Evolutionary conservation across 1,140 invertebrate genomes (phyloP), one percentile per base, ranked within the genome.

Genomic region (Lepidurus packardi): DNA sequence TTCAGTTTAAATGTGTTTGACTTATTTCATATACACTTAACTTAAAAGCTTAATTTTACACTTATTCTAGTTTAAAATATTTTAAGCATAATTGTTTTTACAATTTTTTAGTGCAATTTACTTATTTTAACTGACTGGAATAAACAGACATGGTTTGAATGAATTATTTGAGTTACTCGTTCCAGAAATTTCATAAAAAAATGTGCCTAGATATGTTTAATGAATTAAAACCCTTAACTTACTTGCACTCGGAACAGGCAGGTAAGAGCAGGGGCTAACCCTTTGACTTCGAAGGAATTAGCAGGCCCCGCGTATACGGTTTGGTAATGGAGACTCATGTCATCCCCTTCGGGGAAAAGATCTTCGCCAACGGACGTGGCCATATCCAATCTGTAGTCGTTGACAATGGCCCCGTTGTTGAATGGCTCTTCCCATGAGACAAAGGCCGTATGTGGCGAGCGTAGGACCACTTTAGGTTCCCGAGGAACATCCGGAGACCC

Each of bases 331-430:
- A 65, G 21, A 21, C 13, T 16, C 16, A 9, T 16, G 21, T 65
- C 53, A 9, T 65, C 53, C 16, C n/a, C 53, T 65, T 65, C 53
- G 21, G 86, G 85, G 44, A 85, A 83, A 79, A 87, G 85, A 77
- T 88, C 84, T 77, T 86, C 85, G 80, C 85, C 87, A 82, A n/a
- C 86, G 85, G 7, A 83, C 82, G 83, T 82, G 79, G 86, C 90
- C 89, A 92, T 90, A 84, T 95, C 92, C 78, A 96, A 86, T 43
- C 88, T 86, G 83, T 94, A 96, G 79, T 94, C 92, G 42, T 88
- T 87, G 34, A 96, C 89, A 9, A 90, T 87, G 10, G 93, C 90
- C 24, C 94, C 94, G 85, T 95, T 95, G 82, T 88, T 88, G 43
- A 87, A 83, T 0, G 94, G 93, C 78, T 92, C 89, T 74, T 87